phyloP scores from a whole-genome alignment of 2,888 invertebrate species.

The Drosophila heteroneura region DNA sequence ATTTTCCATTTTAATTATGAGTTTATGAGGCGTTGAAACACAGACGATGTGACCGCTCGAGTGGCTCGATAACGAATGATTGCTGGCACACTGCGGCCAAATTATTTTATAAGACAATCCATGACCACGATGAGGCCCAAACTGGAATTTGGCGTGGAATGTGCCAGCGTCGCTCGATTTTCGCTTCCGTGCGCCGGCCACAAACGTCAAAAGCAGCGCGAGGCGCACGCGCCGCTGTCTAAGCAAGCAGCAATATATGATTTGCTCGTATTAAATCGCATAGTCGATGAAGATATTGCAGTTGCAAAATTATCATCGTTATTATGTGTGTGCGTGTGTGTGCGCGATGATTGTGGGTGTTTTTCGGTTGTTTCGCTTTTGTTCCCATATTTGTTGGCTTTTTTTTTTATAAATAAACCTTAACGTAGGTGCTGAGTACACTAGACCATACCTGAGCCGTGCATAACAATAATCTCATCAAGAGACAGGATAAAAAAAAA shows the following conservation, averaged over 20 bases:
- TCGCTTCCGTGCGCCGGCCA: conserved; percentile 64
- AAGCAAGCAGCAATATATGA: conserved; percentile 53
- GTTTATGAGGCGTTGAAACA: conserved; percentile 28
- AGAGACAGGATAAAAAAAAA: background rate
- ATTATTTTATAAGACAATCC: conserved; percentile 73
- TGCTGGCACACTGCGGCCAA: conserved; percentile 62
- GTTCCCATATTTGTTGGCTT: conserved; percentile 36
- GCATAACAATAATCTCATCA: background rate
- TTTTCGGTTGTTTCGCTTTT: conserved; percentile 35
- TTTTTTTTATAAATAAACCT: conserved; percentile 7
- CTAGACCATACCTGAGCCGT: background rate
- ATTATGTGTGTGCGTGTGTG: background rate
- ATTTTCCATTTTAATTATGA: conserved; percentile 63
- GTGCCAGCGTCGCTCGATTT: conserved; percentile 42
- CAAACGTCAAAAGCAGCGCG: conserved; percentile 20
- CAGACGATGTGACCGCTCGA: conserved; percentile 57
- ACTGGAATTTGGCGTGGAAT: conserved; percentile 50
- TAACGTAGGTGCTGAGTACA: conserved; percentile 1
- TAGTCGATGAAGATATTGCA: conserved; percentile 25
- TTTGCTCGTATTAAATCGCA: conserved; percentile 22
- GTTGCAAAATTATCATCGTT: conserved; percentile 21
- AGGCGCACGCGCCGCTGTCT: conserved; percentile 60
- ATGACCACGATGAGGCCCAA: conserved; percentile 9
- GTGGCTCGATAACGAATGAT: conserved; percentile 65
- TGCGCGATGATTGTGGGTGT: conserved; percentile 46